Evolutionary conservation across 2,113 vertebrate genomes (phyloP).

Genomic region (Elachura formosa): DNA sequence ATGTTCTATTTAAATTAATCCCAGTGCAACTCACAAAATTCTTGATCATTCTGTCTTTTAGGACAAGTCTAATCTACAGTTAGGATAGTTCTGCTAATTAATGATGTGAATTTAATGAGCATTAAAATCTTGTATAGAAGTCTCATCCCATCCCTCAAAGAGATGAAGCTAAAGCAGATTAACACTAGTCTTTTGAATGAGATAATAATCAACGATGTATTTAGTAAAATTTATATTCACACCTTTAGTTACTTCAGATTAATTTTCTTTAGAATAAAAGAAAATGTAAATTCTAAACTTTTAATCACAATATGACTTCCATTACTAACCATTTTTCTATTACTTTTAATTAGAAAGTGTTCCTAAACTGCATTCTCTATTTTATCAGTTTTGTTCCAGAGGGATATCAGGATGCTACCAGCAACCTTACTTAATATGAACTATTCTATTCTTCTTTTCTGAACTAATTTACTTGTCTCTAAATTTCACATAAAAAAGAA

Average conservation of each 20-base stretch:
- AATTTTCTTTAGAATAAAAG: not conserved
- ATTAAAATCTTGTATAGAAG: not conserved
- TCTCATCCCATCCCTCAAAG: not conserved
- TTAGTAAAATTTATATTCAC: not conserved
- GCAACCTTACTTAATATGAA: not conserved
- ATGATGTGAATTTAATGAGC: not conserved
- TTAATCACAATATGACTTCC: not conserved
- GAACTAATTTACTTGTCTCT: not conserved
- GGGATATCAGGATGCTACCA: not conserved
- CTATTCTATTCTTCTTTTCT: not conserved
- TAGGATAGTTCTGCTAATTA: not conserved
- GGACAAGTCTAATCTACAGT: not conserved
- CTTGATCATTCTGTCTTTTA: slow-evolving; percentile 3
- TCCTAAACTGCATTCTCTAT: not conserved
- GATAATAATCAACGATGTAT: not conserved
- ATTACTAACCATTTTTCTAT: not conserved
- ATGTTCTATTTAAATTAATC: slow-evolving; percentile 38
- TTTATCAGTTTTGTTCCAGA: not conserved
- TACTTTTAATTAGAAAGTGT: not conserved
- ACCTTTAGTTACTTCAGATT: not conserved
- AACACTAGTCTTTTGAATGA: not conserved
- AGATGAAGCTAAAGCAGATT: not conserved
- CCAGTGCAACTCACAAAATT: not conserved
- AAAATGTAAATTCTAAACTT: not conserved
- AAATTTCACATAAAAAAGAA: not conserved